phyloP scores from a whole-genome alignment of 2,113 vertebrate species.

The Mungos mungo region DNA sequence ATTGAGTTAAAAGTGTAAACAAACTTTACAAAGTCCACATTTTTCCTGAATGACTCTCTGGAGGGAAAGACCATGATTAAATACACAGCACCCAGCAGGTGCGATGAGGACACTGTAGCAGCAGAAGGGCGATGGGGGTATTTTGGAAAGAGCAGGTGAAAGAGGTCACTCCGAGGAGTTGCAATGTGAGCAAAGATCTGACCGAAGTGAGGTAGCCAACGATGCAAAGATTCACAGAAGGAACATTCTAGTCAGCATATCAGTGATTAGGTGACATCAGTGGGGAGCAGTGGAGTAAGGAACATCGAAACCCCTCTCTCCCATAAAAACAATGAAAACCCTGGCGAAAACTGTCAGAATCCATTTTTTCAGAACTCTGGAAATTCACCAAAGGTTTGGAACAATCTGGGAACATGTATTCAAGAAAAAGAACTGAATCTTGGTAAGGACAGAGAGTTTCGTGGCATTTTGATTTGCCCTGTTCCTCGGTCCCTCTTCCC shows the following conservation, averaged over 20 bases:
- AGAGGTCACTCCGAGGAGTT: not conserved
- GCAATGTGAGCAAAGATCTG: not conserved
- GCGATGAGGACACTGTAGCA: not conserved
- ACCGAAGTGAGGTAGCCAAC: not conserved
- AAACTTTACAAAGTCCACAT: not conserved
- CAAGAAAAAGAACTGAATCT: not conserved
- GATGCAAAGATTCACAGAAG: not conserved
- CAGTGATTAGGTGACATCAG: not conserved
- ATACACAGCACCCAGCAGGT: not conserved
- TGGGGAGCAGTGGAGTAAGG: not conserved
- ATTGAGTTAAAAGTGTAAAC: not conserved
- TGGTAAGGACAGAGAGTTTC: not conserved
- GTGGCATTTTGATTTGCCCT: not conserved
- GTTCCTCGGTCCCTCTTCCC: not conserved
- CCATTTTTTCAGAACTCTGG: not conserved
- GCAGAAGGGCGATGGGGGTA: not conserved
- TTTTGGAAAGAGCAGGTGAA: not conserved
- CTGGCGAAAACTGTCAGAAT: not conserved
- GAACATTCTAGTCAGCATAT: not conserved
- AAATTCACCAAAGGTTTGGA: not conserved
- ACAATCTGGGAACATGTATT: not conserved
- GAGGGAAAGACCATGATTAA: not conserved
- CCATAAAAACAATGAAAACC: not conserved
- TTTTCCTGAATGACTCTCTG: not conserved
- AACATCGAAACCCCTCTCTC: not conserved